Base-by-base conservation (phyloP, 2,113 vertebrate genomes). In the Vireo altiloquus region DNA sequence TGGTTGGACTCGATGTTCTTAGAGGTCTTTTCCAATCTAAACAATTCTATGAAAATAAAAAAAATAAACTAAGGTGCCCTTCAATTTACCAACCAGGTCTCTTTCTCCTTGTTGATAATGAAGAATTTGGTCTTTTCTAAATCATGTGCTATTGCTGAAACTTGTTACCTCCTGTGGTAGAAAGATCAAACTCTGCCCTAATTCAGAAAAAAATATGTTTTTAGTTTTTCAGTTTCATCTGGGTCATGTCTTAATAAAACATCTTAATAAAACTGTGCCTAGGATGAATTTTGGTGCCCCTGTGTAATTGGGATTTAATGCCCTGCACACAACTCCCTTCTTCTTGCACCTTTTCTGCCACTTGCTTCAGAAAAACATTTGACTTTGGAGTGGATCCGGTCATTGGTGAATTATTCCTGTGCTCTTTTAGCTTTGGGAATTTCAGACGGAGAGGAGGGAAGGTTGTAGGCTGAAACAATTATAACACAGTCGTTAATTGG, bases 401-500 rank as follows among this genome's bases (percentile, higher is more conserved):
- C 20, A 13, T 17, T 47, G 42, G 10, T 39, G 63, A 71, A 16
- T 35, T 47, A 31, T 82, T 92, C 30, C 16, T 7, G 5, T 20
- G 40, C 31, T 82, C 5, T 66, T 79, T 42, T 25, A 68, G 44
- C 10, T 7, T 21, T 33, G 30, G 35, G 39, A 31, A 75, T 50
- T 81, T 74, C 47, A 33, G 39, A 2, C 10, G 14, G 52, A 23
- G 5, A 21, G 33, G 3, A 80, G 33, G 37, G 40, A n/a, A 64
- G 22, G 6, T 7, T n/a, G 64, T 7, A 27, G 53, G 24, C 49
- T 83, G 87, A 83, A 87, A 63, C 3, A 60, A 70, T 37, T 20
- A 39, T 14, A 75, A 57, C 28, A 47, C 0, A 0, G 11, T 56
- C 0, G 0, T 82, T 77, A 60, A 61, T 39, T 69, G 60, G 28